phyloP scores from a whole-genome alignment of 2,113 vertebrate genomes.

The Anhinga anhinga region DNA sequence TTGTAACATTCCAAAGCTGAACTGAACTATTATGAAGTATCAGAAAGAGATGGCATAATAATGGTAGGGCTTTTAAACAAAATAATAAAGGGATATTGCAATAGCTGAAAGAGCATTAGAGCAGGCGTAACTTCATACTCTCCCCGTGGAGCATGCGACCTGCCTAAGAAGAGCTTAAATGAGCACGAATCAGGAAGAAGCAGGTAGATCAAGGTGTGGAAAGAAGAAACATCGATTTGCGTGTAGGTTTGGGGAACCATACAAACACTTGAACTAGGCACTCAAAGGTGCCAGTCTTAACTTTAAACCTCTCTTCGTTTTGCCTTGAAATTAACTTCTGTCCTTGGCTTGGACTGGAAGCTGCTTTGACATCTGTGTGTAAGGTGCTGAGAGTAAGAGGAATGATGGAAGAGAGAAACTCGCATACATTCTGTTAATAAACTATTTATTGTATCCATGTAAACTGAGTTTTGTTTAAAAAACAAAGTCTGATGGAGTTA shows the following conservation, averaged over 20 bases:
- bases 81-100: not conserved
- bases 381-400: not conserved
- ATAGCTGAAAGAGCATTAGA: not conserved
- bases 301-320: not conserved
- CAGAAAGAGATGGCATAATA: not conserved
- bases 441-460: slow-evolving; percentile 38
- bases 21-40: not conserved
- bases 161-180: not conserved
- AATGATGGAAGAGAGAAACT: not conserved
- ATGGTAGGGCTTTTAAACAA: not conserved
- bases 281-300: not conserved
- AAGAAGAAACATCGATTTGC: not conserved
- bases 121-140: not conserved
- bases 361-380: not conserved
- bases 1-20: slow-evolving; percentile 62
- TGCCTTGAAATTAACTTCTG: not conserved
- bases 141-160: not conserved
- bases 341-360: not conserved
- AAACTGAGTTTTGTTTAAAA: not conserved
- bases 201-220: not conserved
- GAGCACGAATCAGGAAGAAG: not conserved
- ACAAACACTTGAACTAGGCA: not conserved
- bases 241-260: not conserved
- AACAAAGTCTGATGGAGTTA: not conserved
- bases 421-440: slow-evolving; percentile 61